Conservation (phyloP, 2,888 invertebrate genomes). For the Conus canariensis region DNA sequence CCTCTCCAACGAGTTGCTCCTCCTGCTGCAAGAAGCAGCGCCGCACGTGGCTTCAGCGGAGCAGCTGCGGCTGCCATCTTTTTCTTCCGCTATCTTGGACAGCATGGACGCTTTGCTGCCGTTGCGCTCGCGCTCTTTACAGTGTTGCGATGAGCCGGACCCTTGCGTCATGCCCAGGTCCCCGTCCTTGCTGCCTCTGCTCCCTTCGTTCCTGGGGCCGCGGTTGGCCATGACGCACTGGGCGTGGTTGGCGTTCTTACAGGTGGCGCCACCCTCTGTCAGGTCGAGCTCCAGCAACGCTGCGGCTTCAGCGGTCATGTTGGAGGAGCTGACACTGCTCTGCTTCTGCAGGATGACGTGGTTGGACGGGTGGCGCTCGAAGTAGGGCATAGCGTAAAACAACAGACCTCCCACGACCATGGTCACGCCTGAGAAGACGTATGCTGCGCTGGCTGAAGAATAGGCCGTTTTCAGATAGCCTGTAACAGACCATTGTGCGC, state of each 20-base stretch:
- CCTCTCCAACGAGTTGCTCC: conserved; percentile 50
- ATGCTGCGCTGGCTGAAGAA: conserved; percentile 64
- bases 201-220: conserved; percentile 11
- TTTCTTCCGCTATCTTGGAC: conserved; percentile 72
- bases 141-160: conserved; percentile 56
- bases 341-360: conserved; percentile 73
- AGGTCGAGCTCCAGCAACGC: conserved; percentile 73
- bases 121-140: conserved; percentile 69
- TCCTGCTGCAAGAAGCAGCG: conserved; percentile 23
- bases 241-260: conserved; percentile 41
- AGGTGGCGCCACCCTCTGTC: conserved; percentile 57
- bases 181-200: conserved; percentile 32
- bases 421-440: conserved; percentile 70
- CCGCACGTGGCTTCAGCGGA: conserved; percentile 31
- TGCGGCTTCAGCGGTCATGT: conserved; percentile 70
- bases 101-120: conserved; percentile 68
- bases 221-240: conserved; percentile 31
- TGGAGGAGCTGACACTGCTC: conserved; percentile 65
- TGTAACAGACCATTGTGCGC: conserved; percentile 53
- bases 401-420: conserved; percentile 71
- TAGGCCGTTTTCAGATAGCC: conserved; percentile 70
- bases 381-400: conserved; percentile 72
- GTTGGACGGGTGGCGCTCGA: conserved; percentile 72
- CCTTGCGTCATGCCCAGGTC: conserved; percentile 25
- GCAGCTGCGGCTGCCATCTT: conserved; percentile 55